These are phyloP conservation scores for Dryocosmus kuriphilus DNA, from an alignment of 2,888 invertebrate species.

Conservation along the genomic window DNA sequence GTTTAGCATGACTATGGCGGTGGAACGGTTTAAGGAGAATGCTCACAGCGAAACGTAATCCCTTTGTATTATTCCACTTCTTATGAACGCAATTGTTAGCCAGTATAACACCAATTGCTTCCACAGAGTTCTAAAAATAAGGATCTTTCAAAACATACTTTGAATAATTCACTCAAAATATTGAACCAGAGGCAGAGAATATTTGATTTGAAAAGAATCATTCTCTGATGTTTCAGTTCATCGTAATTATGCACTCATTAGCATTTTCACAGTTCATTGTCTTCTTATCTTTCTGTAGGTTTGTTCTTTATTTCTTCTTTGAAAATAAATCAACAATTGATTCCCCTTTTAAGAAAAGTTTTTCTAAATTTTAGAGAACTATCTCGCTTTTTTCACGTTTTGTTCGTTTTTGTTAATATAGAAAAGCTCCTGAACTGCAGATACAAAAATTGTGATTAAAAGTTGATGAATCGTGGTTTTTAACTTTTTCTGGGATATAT, in stretches of 20 bases:
- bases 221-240: slow-evolving; percentile 13
- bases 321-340: slow-evolving; percentile 8
- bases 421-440: not conserved
- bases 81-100: slow-evolving; percentile 6
- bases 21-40: slow-evolving; percentile 58
- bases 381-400: not conserved
- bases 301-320: slow-evolving; percentile 19
- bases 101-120: not conserved
- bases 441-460: not conserved
- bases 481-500: not conserved
- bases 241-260: slow-evolving; percentile 28
- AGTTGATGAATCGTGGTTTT: not conserved
- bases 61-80: slow-evolving; percentile 43
- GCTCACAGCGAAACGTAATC: slow-evolving; percentile 18
- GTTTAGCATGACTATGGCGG: slow-evolving; percentile 71
- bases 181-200: slow-evolving; percentile 4
- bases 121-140: too few species aligned
- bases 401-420: not conserved
- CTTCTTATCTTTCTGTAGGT: not conserved
- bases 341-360: not conserved
- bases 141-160: not conserved
- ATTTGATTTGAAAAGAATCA: not conserved
- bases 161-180: not conserved
- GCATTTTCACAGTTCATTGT: slow-evolving; percentile 28
- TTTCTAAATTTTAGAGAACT: not conserved